A percentile compares a stretch with the other conserved stretches of the same genome.
phyloP scores from a whole-genome alignment of 2,797 vertebrate species.

The Hapalemur alaotrensis region DNA sequence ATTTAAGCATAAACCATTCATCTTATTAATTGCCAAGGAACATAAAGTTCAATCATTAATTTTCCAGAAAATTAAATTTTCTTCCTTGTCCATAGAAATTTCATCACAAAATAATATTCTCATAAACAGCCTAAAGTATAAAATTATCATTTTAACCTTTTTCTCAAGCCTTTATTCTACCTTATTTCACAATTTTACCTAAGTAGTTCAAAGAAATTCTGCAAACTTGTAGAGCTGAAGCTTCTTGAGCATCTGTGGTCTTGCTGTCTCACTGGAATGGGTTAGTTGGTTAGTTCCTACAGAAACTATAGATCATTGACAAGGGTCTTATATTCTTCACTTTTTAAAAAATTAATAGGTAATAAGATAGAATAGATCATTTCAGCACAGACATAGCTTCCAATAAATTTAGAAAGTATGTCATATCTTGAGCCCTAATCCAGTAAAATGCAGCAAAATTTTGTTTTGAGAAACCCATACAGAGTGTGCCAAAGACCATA shows the following conservation, averaged over 20 bases:
- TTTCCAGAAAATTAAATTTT: not conserved
- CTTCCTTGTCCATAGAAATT: not conserved
- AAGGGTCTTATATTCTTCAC: not conserved
- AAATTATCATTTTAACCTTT: not conserved
- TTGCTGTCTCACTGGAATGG: not conserved
- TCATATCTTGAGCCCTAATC: not conserved
- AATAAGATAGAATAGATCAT: not conserved
- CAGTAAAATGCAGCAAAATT: not conserved
- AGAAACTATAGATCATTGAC: not conserved
- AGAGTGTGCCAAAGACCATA: not conserved
- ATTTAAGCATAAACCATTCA: not conserved
- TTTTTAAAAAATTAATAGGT: not conserved
- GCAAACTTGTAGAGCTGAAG: not conserved
- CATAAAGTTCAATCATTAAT: not conserved
- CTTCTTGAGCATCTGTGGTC: not conserved
- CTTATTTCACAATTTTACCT: not conserved
- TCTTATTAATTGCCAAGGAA: not conserved
- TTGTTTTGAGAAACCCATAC: not conserved
- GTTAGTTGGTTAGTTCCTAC: not conserved
- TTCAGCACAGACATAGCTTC: not conserved
- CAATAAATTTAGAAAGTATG: not conserved
- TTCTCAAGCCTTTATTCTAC: not conserved
- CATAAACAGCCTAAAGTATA: not conserved
- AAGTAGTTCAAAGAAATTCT: not conserved
- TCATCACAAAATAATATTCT: not conserved